Conservation (phyloP, 2,113 vertebrate genomes). For the Numenius arquata region DNA sequence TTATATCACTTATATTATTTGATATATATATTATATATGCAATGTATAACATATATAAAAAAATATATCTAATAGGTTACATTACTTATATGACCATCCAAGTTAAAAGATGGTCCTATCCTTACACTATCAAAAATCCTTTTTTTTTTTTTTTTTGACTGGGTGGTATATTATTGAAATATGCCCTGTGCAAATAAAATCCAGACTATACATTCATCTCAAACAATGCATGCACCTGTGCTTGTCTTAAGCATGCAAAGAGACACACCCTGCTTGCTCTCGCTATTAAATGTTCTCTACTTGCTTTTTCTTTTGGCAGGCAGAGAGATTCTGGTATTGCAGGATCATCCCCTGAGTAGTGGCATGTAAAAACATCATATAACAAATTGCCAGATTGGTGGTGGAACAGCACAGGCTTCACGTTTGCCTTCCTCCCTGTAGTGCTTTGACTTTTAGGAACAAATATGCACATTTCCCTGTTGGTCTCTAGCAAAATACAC, state of each 20-base stretch:
- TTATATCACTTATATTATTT: background rate
- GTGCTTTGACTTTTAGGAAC: constrained; percentile 32
- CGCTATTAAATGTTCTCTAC: background rate
- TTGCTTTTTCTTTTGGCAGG: background rate
- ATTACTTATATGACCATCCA: background rate
- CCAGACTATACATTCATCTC: background rate
- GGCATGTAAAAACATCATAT: background rate
- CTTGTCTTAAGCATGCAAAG: background rate
- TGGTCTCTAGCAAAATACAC: constrained; percentile 13
- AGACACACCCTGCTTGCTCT: background rate
- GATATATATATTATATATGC: background rate
- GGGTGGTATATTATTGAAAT: background rate
- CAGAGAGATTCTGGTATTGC: background rate
- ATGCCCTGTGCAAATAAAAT: background rate
- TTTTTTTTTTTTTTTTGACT: background rate
- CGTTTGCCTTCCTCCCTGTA: background rate
- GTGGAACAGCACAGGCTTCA: background rate
- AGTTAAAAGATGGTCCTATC: background rate
- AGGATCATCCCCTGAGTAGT: background rate
- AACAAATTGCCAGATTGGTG: background rate
- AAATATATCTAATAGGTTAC: background rate
- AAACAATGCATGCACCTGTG: background rate
- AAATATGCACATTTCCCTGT: background rate
- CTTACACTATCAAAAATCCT: background rate
- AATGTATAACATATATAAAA: background rate